phyloP scores from a whole-genome alignment of 2,797 vertebrate species.

The Muscicapa striata region DNA sequence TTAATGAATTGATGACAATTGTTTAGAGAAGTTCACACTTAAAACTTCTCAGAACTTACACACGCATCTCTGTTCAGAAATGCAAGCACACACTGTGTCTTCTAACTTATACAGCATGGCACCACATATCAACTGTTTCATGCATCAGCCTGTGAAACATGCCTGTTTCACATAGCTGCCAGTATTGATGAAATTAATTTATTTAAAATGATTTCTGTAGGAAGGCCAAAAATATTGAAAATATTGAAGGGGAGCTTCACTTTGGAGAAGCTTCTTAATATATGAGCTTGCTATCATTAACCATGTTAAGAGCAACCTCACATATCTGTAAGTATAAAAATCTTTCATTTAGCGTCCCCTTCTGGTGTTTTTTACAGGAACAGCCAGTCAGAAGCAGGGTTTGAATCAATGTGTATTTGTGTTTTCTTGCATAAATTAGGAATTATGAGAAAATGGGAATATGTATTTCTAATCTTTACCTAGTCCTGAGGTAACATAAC shows the following conservation, averaged over 20 bases:
- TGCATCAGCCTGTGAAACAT: neutral
- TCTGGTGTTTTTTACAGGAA: neutral
- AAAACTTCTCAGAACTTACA: neutral
- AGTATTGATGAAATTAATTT: neutral
- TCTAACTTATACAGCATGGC: neutral
- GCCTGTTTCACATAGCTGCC: neutral
- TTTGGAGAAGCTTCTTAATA: neutral
- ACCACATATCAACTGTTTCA: neutral
- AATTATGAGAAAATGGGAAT: neutral
- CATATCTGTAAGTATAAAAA: neutral
- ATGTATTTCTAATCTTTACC: neutral
- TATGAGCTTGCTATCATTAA: neutral
- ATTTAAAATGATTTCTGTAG: neutral
- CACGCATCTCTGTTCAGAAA: neutral
- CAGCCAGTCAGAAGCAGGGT: neutral
- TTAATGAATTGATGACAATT: neutral
- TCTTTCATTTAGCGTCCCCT: neutral
- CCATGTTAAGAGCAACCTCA: neutral
- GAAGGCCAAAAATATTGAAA: neutral
- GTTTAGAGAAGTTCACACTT: neutral
- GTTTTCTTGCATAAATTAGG: neutral
- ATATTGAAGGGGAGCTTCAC: neutral
- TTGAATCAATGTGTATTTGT: neutral
- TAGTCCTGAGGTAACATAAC: neutral
- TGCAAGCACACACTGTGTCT: neutral